Conservation (phyloP, 1,140 invertebrate genomes). For the Aphidius ervi region DNA sequence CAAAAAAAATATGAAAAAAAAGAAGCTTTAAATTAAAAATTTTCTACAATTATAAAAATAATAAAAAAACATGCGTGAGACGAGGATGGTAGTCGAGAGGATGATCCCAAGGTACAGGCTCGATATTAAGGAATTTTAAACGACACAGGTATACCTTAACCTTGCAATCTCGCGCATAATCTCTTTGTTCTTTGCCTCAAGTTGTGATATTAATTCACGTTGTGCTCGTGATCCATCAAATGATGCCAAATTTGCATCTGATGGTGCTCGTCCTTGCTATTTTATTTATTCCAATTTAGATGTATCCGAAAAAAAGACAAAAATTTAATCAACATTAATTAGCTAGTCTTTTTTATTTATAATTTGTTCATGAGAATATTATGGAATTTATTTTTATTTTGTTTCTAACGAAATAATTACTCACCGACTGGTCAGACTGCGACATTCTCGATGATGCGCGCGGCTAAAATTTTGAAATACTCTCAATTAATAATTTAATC, state of each 20-base stretch:
- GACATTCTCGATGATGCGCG: conserved; percentile 49
- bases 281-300: not conserved
- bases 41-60: conserved; percentile 24
- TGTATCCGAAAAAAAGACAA: not conserved
- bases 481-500: too few relatives aligned
- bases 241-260: conserved; percentile 67
- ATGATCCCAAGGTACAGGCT: conserved; percentile 46
- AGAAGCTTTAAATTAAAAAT: conserved; percentile 33
- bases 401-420: conserved; percentile 21
- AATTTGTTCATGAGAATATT: not conserved
- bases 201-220: conserved; percentile 87
- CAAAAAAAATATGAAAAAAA: not conserved
- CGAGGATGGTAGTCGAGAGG: conserved; percentile 46
- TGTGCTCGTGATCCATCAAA: conserved; percentile 82
- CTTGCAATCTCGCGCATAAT: conserved; percentile 95
- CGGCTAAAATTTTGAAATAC: conserved; percentile 31
- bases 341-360: not conserved
- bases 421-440: conserved; percentile 48
- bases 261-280: conserved; percentile 67
- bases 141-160: conserved; percentile 66
- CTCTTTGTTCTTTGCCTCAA: conserved; percentile 95
- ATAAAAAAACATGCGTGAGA: conserved; percentile 44
- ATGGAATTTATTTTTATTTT: not conserved
- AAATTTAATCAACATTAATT: conserved; percentile 8
- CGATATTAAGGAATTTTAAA: conserved; percentile 48